Base-by-base conservation (phyloP, 92 coral and sea anemone genomes). In the Palythoa grandiflora region DNA sequence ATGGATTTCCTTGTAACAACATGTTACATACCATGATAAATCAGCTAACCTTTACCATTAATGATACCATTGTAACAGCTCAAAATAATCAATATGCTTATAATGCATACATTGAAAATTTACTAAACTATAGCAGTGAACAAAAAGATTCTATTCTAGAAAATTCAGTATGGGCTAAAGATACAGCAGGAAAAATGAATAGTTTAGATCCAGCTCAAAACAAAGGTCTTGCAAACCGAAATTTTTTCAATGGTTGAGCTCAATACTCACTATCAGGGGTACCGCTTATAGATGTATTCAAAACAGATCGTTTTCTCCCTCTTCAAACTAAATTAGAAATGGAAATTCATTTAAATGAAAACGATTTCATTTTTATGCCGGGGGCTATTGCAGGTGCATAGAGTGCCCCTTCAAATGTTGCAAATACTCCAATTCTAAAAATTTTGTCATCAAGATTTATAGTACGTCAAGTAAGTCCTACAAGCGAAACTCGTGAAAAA, bases 1-100 rank as follows among this genome's bases (percentile, higher is more conserved):
- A 76, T 16, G 84, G 84, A 38, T 50, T 59, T 47, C 76, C 77
- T 0, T 38, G 75, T 38, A 89, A 83, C 40, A 83, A 89, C 39
- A n/a, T 79, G 3, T 28, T 84, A 38, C 87, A 80, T 20, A 80
- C 91, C 63, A 48, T 88, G 74, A 59, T 88, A 16, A 80, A 80
- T 15, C 91, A 88, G 12, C 20, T 84, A 8, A 77, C 88, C 19
- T 74, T 89, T 70, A 89, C 75, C 60, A 75, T 89, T 35, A 84
- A 89, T 15, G 89, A 78, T n/a, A 84, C 78, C 1, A 63, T 83
- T 2, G 92, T 89, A 14, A 89, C 92, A 0, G 75, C 84, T 3
- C 89, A 89, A 52, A 74, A 70, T n/a, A 83, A 89, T 61, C 78
- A 81, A 7, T 83, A 89, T 83, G 28, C 28, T 28, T 28, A 28